These are phyloP conservation scores for Petrocephalus zakoni DNA, from an alignment of 2,113 vertebrate genomes.

Conservation along the genomic window DNA sequence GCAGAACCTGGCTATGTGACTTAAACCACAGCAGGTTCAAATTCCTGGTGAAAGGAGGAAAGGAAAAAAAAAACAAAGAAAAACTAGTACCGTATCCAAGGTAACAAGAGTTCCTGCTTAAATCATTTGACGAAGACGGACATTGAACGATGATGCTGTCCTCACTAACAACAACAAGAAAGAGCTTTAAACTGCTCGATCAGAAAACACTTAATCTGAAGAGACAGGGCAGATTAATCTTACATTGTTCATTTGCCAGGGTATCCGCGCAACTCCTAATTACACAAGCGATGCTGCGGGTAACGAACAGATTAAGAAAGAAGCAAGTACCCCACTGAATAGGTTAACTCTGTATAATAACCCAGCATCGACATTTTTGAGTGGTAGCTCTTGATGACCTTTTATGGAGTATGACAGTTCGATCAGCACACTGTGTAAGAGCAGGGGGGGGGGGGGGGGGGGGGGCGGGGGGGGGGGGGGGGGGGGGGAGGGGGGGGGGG, in stretches of 20 bases:
- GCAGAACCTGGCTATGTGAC: neutral
- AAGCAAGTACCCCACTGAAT: neutral
- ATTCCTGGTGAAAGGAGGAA: neutral
- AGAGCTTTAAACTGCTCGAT: neutral
- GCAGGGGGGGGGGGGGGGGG: no score
- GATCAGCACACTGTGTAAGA: neutral
- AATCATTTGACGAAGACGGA: neutral
- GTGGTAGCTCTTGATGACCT: neutral
- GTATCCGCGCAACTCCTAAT: neutral
- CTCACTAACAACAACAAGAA: neutral
- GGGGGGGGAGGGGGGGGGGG: no score
- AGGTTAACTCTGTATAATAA: neutral
- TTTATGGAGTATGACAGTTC: neutral
- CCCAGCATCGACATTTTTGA: neutral
- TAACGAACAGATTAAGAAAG: neutral
- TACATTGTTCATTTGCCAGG: slow-evolving; percentile 4
- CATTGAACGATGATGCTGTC: neutral
- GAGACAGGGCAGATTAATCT: slow-evolving; percentile 3
- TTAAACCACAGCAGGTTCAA: neutral
- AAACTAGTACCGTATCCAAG: neutral
- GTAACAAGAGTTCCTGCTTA: neutral
- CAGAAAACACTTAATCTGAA: slow-evolving; percentile 3
- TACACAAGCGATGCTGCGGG: neutral
- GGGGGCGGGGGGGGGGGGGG: no score
- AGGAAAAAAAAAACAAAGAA: neutral